Base-by-base conservation (phyloP, 2,888 invertebrate genomes). In the Adela reaumurella region DNA sequence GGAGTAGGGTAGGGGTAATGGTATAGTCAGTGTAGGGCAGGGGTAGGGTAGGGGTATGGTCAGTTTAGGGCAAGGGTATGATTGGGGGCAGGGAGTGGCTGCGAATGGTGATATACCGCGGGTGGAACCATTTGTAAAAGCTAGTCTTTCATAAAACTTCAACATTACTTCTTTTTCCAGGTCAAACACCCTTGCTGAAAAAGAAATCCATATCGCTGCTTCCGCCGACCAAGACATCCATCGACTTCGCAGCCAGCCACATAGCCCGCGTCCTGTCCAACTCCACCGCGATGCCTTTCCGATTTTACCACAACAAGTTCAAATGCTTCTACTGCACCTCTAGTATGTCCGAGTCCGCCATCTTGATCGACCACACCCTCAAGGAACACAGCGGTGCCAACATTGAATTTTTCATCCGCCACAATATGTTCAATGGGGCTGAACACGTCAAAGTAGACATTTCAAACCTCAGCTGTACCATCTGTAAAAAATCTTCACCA, bases 301-400 rank as follows among this genome's bases (percentile, higher is more conserved):
- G 73, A 51, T 67, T 62, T 55, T 71, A 62, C 50, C 63, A 68
- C 60, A 68, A 64, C 49, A 64, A 62, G 47, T 72, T 74, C 46
- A 55, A 70, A 19, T 77, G 76, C 53, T 77, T 74, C 48, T 77
- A 72, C 51, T 77, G 77, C 50, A 56, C 71, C 0, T 64, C 66
- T 59, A 68, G 72, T 43, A 77, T 71, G 46, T 55, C 53, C 0
- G 62, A 65, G 14, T 69, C 71, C 47, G 62, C 67, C 1, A 63
- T 63, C 46, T 58, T 77, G 2, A 70, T 63, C 52, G 58, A 65
- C 5, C 77, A 77, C 45, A 68, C 72, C 0, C 52, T 59, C 2
- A 53, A 52, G 0, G 65, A 64, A 19, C 76, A 77, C 53, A 35
- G 35, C 14, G 35, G 35, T 3, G 35, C 35, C 11, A 35, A 35